Evolutionary conservation across 2,797 vertebrate genomes (phyloP).

Genomic region (Onychomys leucogaster): DNA sequence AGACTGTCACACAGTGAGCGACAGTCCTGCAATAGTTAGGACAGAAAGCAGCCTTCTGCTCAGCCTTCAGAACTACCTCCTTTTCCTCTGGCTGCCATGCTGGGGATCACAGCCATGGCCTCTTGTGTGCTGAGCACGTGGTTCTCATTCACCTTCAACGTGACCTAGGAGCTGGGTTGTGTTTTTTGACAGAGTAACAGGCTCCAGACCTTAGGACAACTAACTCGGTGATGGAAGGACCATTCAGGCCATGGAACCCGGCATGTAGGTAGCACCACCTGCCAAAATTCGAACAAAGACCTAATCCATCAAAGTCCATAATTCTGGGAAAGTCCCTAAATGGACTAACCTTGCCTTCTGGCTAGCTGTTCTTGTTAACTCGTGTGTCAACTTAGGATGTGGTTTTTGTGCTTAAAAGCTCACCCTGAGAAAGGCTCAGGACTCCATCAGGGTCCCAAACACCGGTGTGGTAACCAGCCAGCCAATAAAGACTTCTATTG

Average conservation of each 20-base stretch:
- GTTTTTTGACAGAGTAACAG: background rate
- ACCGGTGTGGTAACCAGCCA: background rate
- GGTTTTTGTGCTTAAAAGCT: no score
- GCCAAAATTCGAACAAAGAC: background rate
- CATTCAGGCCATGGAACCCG: background rate
- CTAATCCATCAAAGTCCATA: background rate
- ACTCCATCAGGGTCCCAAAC: background rate
- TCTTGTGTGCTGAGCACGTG: background rate
- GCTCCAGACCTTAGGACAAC: background rate
- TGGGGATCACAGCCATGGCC: background rate
- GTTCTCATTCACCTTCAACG: background rate
- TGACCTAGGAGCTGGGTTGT: background rate
- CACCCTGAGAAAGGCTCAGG: background rate
- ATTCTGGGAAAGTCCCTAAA: background rate
- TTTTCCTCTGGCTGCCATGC: background rate
- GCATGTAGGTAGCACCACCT: background rate
- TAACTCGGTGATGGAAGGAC: no score
- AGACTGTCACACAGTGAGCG: background rate
- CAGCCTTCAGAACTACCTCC: background rate
- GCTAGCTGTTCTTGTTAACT: background rate
- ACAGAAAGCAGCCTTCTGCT: background rate
- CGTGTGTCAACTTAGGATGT: background rate
- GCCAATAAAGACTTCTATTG: background rate
- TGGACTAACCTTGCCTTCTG: background rate
- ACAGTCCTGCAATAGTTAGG: background rate